Evolutionary conservation across 2,888 invertebrate genomes (phyloP), one percentile per base, ranked within the genome.

Genomic region (Celastrina argiolus): DNA sequence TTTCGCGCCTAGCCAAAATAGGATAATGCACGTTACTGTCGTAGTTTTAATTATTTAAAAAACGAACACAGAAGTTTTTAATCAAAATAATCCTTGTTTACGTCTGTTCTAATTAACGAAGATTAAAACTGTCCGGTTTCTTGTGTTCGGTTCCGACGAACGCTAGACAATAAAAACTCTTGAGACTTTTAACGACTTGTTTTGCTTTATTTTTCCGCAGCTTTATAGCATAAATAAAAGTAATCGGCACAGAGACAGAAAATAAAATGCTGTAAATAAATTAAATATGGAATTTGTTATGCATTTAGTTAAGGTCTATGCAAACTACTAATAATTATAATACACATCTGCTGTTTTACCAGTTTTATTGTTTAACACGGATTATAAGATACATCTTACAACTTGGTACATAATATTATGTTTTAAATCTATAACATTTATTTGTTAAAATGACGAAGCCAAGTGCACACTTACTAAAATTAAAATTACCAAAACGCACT

Each of bases 21-120:
- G 7, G 16, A 8, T 42, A 8, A 18, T 22, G 10, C 1, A 51
- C 22, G 10, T 22, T 1, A 12, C 51, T 51, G 51, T 51, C 51
- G 22, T 51, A 22, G 51, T 22, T 51, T 51, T 12, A 51, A 51
- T 51, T 22, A 51, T 18, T 36, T 8, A 51, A 51, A 51, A 45
- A 58, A 34, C n/a, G 18, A 58, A 8, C 31, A 16, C 34, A 34
- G n/a, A 31, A 31, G 34, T 31, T 61, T 61, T 61, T 36, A 39
- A 61, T 61, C 61, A 61, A 61, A 34, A 61, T 34, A 22, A 61
- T 61, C 61, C 61, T 39, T 61, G 61, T 61, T 61, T 61, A 61
- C 14, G 61, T 61, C 61, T 36, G 22, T 61, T 36, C 39, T 61
- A 61, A 61, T 61, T 61, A 61, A 36, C 22, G 61, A 34, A 61